These are phyloP conservation scores for Turritopsis dohrnii DNA, from an alignment of 30 jellyfish, hydroid and myxozoan genomes.

Conservation along the genomic window DNA sequence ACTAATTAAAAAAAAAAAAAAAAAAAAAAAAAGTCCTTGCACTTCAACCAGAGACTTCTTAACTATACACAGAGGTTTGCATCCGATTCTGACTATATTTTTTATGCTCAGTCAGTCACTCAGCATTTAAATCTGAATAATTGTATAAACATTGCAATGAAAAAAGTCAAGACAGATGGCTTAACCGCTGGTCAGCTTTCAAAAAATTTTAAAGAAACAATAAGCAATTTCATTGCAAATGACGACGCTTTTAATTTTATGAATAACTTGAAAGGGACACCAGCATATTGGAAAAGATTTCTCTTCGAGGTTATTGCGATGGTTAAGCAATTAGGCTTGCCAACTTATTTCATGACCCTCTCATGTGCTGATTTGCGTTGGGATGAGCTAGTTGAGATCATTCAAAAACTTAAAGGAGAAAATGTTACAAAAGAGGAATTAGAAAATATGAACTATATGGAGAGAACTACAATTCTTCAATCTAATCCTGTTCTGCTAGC, in stretches of 20 bases:
- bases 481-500: constrained; percentile 34
- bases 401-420: not conserved
- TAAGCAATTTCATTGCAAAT: constrained; percentile 21
- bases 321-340: constrained; percentile 51
- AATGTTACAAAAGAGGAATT: constrained; percentile 1
- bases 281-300: constrained; percentile 46
- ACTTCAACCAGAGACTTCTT: constrained; percentile 27
- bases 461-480: constrained; percentile 25
- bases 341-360: constrained; percentile 34
- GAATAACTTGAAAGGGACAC: constrained; percentile 48
- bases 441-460: constrained; percentile 8
- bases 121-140: constrained; percentile 31
- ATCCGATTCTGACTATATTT: constrained; percentile 22
- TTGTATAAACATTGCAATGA: constrained; percentile 31
- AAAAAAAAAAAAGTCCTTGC: too few relatives aligned
- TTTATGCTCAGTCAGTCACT: constrained; percentile 26
- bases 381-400: constrained; percentile 13
- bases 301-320: constrained; percentile 41
- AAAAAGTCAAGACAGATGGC: constrained; percentile 23
- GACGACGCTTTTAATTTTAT: constrained; percentile 26
- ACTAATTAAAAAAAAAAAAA: too few relatives aligned
- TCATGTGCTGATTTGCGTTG: constrained; percentile 50
- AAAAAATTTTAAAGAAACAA: constrained; percentile 24
- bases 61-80: constrained; percentile 31
- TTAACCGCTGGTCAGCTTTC: constrained; percentile 38